phyloP scores from a whole-genome alignment of 2,888 invertebrate species.

The Epinotia nisella region DNA sequence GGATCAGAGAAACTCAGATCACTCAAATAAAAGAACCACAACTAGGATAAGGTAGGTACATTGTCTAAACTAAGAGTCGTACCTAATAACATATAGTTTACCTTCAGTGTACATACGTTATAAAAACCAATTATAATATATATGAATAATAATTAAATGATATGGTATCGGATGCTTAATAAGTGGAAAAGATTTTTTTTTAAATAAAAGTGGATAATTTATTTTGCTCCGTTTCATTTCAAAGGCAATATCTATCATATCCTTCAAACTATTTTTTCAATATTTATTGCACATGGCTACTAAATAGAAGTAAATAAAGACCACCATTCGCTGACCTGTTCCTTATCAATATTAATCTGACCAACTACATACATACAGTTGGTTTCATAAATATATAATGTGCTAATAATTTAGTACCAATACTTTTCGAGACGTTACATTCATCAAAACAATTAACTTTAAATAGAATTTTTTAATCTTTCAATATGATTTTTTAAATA shows the following conservation, averaged over 20 bases:
- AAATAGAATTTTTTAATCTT: too few relatives aligned
- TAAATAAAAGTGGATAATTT: constrained; percentile 68
- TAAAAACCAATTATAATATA: constrained; percentile 51
- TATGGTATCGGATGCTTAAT: constrained; percentile 65
- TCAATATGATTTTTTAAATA: too few relatives aligned
- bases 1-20: background rate
- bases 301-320: too few relatives aligned
- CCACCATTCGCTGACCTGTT: too few relatives aligned
- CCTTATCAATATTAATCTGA: too few relatives aligned
- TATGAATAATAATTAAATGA: constrained; percentile 50
- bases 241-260: background rate
- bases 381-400: too few relatives aligned
- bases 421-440: too few relatives aligned
- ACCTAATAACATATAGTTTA: constrained; percentile 51
- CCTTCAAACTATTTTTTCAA: too few relatives aligned
- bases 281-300: too few relatives aligned
- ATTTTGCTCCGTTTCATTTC: constrained; percentile 45
- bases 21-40: constrained; percentile 53
- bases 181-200: constrained; percentile 59
- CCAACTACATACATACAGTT: too few relatives aligned
- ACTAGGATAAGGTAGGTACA: constrained; percentile 58
- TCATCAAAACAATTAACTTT: too few relatives aligned
- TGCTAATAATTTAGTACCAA: too few relatives aligned
- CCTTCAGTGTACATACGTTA: constrained; percentile 59
- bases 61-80: constrained; percentile 54